These are phyloP conservation scores for Eulemur coronatus DNA, from an alignment of 2,797 vertebrate species.

Conservation along the genomic window DNA sequence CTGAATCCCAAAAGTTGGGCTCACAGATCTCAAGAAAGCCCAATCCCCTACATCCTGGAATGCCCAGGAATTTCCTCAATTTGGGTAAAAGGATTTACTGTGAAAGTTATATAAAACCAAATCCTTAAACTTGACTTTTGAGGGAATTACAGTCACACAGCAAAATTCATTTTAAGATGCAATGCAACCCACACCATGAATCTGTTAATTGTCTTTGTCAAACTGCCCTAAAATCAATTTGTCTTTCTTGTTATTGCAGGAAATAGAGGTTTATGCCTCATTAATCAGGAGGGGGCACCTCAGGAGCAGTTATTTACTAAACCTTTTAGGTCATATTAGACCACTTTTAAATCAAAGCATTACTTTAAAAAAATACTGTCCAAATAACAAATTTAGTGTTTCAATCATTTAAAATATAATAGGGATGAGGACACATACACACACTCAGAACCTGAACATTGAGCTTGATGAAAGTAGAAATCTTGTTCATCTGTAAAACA, in stretches of 20 bases:
- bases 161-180: constrained; percentile 53
- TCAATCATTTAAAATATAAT: constrained; percentile 27
- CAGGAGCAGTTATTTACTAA: constrained; percentile 56
- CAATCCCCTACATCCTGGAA: background rate
- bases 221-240: constrained; percentile 43
- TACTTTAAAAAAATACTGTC: background rate
- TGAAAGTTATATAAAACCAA: constrained; percentile 48
- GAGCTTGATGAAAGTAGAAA: constrained; percentile 10
- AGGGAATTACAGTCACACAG: constrained; percentile 1
- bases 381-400: constrained; percentile 10
- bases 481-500: background rate
- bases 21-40: background rate
- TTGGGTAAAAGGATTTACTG: constrained; percentile 29
- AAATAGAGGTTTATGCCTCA: constrained; percentile 39
- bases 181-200: constrained; percentile 33
- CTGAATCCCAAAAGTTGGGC: constrained; percentile 4
- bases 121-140: constrained; percentile 33
- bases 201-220: constrained; percentile 45
- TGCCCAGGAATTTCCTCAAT: constrained; percentile 12
- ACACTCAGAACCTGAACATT: background rate
- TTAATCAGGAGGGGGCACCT: constrained; percentile 25
- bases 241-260: constrained; percentile 49
- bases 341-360: constrained; percentile 18
- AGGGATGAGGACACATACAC: background rate
- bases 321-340: background rate